Evolutionary conservation across 2,113 vertebrate genomes (phyloP), one percentile per base, ranked within the genome.

Genomic region (Cheilinus undulatus): DNA sequence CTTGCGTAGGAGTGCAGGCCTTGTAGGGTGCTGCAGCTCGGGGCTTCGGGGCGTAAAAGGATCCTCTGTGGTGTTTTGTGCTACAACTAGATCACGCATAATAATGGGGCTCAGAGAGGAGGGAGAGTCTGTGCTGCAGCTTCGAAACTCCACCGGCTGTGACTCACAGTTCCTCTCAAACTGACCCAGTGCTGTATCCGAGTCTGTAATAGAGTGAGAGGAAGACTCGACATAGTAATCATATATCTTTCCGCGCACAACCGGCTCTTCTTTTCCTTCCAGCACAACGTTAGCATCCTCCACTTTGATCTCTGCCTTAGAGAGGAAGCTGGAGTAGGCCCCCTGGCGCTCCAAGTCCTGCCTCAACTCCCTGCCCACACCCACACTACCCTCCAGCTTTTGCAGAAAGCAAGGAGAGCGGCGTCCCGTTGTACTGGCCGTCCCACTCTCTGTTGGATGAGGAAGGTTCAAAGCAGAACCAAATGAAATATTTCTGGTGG

Each of bases 161-260:
- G 81, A 64, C 42, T 91, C 85, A 14, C 77, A 69, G 38, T 30
- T 64, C 17, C 38, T 70, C 53, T 90, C 75, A 43, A 78, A 73
- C 36, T 78, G 79, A 58, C 61, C 62, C 10, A 36, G 49, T n/a
- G 20, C 22, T 2, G 22, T 8, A 32, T 73, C 85, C n/a, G 78
- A 58, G 32, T 89, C 88, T 0, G 69, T 91, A 43, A 93, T 46
- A 0, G 92, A 93, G 34, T 91, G 92, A 0, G 96, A 97, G 8
- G 80, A 84, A 0, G 95, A 95, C 69, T 96, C 93, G 4, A 95
- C 76, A 0, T 90, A 95, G 80, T 96, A 97, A 27, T 97, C 92
- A 0, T 98, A 98, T 72, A 97, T 94, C 72, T 96, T 98, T 28
- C 96, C 92, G 27, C 79, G 89, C 34, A 96, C 75, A 0, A 58